Evolutionary conservation across 2,888 invertebrate species (phyloP).

Genomic region (Actias luna): DNA sequence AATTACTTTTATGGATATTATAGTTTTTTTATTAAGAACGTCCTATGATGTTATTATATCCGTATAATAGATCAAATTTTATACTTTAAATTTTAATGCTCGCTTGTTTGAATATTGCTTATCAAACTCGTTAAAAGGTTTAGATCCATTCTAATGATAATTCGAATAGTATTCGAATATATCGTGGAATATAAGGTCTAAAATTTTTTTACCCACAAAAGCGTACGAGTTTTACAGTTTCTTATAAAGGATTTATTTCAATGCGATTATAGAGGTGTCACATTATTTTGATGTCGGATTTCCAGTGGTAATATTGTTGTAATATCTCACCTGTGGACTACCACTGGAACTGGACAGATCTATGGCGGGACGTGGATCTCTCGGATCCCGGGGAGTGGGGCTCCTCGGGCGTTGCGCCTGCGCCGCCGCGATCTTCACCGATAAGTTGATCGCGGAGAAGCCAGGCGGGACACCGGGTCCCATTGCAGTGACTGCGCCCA

Average conservation of each 20-base stretch:
- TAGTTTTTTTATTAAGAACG: not conserved
- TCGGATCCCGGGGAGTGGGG: slow-evolving; percentile 89
- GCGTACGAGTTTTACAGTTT: too few species aligned
- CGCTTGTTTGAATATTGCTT: too few species aligned
- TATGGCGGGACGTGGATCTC: slow-evolving; percentile 91
- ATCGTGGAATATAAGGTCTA: too few species aligned
- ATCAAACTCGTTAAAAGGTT: too few species aligned
- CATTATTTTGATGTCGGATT: not conserved
- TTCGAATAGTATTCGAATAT: too few species aligned
- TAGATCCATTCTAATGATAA: too few species aligned
- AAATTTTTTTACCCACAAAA: too few species aligned
- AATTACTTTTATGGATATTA: not conserved
- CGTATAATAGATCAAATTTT: too few species aligned
- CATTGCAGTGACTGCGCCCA: slow-evolving; percentile 56
- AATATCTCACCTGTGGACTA: slow-evolving; percentile 90
- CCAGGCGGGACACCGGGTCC: slow-evolving; percentile 86
- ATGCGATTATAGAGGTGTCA: not conserved
- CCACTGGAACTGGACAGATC: slow-evolving; percentile 94
- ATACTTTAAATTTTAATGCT: too few species aligned
- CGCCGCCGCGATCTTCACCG: slow-evolving; percentile 91
- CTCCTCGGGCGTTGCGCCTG: slow-evolving; percentile 86
- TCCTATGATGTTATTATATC: too few species aligned
- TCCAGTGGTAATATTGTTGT: slow-evolving; percentile 9
- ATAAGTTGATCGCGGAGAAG: slow-evolving; percentile 91
- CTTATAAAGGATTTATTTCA: not conserved